These are phyloP conservation scores for Siniperca chuatsi DNA, from an alignment of 2,113 vertebrate genomes.

Conservation along the genomic window DNA sequence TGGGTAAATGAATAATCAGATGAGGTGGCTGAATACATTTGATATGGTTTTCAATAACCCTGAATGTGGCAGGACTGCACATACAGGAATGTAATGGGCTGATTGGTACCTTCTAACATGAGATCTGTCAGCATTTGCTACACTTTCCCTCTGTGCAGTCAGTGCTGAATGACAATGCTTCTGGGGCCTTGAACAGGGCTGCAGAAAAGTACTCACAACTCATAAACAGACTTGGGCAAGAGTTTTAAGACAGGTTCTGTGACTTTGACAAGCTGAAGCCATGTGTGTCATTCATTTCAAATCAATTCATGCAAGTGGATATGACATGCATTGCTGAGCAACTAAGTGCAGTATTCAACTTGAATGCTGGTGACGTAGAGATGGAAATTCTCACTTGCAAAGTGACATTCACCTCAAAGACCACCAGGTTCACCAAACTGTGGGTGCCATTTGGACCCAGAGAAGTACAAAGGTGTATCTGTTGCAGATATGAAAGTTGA, in stretches of 20 bases:
- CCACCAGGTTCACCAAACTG: not conserved
- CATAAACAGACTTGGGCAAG: slow-evolving; percentile 4
- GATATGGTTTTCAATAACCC: too few species aligned
- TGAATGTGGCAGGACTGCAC: too few species aligned
- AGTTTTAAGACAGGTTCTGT: not conserved
- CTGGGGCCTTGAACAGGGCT: not conserved
- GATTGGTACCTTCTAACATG: too few species aligned
- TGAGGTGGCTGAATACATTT: too few species aligned
- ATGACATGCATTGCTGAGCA: too few species aligned
- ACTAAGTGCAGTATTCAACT: too few species aligned
- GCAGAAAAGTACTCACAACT: slow-evolving; percentile 10
- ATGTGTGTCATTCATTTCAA: too few species aligned
- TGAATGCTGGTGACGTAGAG: too few species aligned
- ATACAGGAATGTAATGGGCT: too few species aligned
- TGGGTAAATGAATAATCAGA: too few species aligned
- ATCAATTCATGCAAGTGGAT: too few species aligned
- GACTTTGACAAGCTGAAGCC: not conserved
- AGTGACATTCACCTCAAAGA: not conserved
- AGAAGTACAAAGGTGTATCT: not conserved
- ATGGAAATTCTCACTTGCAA: too few species aligned
- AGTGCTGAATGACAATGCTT: slow-evolving; percentile 59
- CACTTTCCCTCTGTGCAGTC: slow-evolving; percentile 60
- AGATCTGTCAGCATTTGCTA: slow-evolving; percentile 9
- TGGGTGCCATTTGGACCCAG: slow-evolving; percentile 3
- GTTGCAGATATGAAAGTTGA: slow-evolving; percentile 1